Base-by-base conservation (phyloP, 2,888 invertebrate genomes). In the Cataglyphis albicans region DNA sequence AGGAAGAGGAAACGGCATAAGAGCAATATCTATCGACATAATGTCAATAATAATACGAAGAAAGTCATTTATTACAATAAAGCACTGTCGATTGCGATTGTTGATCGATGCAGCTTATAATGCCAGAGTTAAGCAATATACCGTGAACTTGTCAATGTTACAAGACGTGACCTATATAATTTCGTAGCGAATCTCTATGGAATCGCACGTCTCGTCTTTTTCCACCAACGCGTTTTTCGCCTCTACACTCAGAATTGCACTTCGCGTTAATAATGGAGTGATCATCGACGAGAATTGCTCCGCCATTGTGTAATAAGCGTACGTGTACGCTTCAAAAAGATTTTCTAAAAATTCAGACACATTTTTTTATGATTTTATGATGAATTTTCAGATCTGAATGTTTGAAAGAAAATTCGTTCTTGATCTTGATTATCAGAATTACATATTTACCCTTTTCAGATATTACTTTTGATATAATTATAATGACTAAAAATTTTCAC, bases 101-200 rank as follows among this genome's bases (percentile, higher is more conserved):
- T 78, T 44, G 21, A 78, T 76, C 57, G 55, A 57, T 44, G 21
- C 29, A 21, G 38, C 9, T 18, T 9, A n/a, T 9, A 21, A 21
- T 35, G 52, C 52, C 67, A 41, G 25, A 41, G n/a, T 38, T 32
- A 70, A 68, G 32, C 70, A 29, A 41, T 57, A 21, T 15, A 12
- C 32, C 68, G 44, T 21, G 38, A 41, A 70, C 41, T 18, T 10
- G 25, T 57, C 10, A 15, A 44, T 29, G 41, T 67, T 70, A 68
- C 44, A 59, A 41, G 29, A 29, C 41, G 4, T 38, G 57, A 41
- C 32, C 57, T 59, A 38, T 21, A 38, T 76, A 59, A 76, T 41
- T 29, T 21, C 32, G 18, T 70, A 70, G 55, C n/a, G 38, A 70
- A 59, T 78, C 70, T 68, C 57, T 41, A 32, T 21, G 32, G 76